phyloP scores from a whole-genome alignment of 1,140 invertebrate species.

The Drosophila setifemur region DNA sequence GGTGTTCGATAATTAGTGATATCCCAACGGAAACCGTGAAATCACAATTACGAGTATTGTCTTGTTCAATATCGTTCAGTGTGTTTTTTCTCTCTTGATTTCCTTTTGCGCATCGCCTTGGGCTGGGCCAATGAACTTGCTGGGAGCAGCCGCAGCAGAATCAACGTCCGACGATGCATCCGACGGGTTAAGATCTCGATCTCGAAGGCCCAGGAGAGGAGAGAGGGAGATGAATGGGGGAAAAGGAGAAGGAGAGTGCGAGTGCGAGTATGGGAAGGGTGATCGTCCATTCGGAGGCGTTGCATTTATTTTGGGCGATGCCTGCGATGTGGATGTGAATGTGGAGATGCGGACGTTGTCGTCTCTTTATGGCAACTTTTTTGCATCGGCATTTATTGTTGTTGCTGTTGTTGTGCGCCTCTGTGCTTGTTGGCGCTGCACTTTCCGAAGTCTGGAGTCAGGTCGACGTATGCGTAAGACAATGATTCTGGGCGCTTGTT shows the following conservation, averaged over 20 bases:
- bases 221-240: conserved; percentile 4
- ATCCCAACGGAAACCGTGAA: conserved; percentile 8
- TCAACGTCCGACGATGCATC: conserved; percentile 11
- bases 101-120: conserved; percentile 57
- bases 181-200: conserved; percentile 38
- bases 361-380: conserved; percentile 76
- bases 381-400: conserved; percentile 59
- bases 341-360: conserved; percentile 31
- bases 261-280: conserved; percentile 17
- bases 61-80: conserved; percentile 15
- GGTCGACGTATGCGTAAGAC: conserved; percentile 74
- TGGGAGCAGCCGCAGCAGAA: conserved; percentile 44
- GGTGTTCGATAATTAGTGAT: no score
- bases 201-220: conserved; percentile 4
- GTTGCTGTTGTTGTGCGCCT: conserved; percentile 11
- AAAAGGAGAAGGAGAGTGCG: background rate
- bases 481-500: conserved; percentile 81
- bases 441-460: conserved; percentile 57
- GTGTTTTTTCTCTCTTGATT: conserved; percentile 37
- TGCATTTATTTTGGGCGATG: conserved; percentile 79
- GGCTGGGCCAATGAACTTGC: conserved; percentile 56
- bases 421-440: conserved; percentile 56
- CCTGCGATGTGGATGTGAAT: conserved; percentile 33
- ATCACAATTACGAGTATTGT: conserved; percentile 32
- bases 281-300: conserved; percentile 40